Base-by-base conservation (phyloP, 1,140 invertebrate genomes). In the Bursaphelenchus mucronatus region DNA sequence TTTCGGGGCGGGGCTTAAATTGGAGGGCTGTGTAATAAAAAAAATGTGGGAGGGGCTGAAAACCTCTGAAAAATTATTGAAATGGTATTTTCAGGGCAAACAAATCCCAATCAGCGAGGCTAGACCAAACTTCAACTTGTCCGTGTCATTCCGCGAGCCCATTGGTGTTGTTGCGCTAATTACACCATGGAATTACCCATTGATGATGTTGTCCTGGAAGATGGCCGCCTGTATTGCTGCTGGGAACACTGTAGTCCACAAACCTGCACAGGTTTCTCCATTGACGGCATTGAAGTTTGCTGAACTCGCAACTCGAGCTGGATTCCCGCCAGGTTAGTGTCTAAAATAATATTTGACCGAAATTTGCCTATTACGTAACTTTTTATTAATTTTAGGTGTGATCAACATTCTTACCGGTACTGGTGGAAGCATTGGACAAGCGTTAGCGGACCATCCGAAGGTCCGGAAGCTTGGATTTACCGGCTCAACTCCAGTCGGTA, bases 171-270 rank as follows among this genome's bases (percentile, higher is more conserved):
- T 93, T 84, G 94, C 90, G 15, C 45, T 64, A 4, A 51, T 64
- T 19, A 61, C 55, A 61, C 63, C 63, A n/a, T 64, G 63, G 63
- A 97, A 97, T 83, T 97, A 96, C 81, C 93, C 93, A 0, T 79
- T 97, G 30, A 80, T 96, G 66, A 97, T 98, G 93, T 87, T 90
- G 78, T 87, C 90, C 3, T 97, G 93, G 93, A 97, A 98, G 84
- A 83, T 97, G 50, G 94, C 86, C 0, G 90, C 94, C 3, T 90
- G 90, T 8, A 81, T 94, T 90, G 70, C 70, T 40, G 72, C 72
- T 15, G 69, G 69, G 10, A 72, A 72, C 44, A 72, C 70, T 9
- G 76, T 84, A 58, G 83, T 86, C 6, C 86, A 74, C 19, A 61
- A 84, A 81, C 90, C 91, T 1, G 91, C 93, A 0, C 93, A 96